phyloP scores from a whole-genome alignment of 2,797 vertebrate species.

The Bradypodion pumilum region DNA sequence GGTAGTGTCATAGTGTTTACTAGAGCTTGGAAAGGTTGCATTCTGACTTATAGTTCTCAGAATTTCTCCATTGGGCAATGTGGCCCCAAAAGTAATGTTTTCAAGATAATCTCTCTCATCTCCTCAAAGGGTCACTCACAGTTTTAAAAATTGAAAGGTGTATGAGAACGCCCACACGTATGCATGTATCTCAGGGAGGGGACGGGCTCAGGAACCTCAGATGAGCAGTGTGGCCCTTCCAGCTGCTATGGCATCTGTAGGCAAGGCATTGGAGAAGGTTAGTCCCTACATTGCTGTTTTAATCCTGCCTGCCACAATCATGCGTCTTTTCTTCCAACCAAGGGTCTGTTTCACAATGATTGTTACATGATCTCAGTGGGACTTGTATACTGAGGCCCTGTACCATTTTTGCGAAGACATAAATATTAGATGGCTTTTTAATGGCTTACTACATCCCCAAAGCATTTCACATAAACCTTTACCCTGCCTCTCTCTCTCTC shows the following conservation, averaged over 20 bases:
- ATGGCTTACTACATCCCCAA: not conserved
- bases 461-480: conserved; percentile 28
- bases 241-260: not conserved
- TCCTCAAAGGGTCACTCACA: not conserved
- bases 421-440: conserved; percentile 18
- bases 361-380: not conserved
- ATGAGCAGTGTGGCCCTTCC: no score
- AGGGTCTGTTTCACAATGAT: not conserved
- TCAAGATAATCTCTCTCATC: not conserved
- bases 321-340: not conserved
- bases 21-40: no score
- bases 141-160: not conserved
- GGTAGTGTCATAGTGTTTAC: no score
- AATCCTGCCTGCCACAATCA: not conserved
- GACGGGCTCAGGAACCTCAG: not conserved
- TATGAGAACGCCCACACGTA: no score
- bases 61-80: no score
- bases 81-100: no score
- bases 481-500: not conserved
- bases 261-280: not conserved
- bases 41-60: no score
- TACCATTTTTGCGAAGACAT: not conserved
- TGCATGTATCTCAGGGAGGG: not conserved
- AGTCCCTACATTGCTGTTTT: not conserved
- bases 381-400: not conserved